Percentiles rank a stretch among this genome's conserved stretches.
These are phyloP conservation scores for Pteronotus mesoamericanus DNA, from an alignment of 2,797 vertebrate species.

Conservation along the genomic window DNA sequence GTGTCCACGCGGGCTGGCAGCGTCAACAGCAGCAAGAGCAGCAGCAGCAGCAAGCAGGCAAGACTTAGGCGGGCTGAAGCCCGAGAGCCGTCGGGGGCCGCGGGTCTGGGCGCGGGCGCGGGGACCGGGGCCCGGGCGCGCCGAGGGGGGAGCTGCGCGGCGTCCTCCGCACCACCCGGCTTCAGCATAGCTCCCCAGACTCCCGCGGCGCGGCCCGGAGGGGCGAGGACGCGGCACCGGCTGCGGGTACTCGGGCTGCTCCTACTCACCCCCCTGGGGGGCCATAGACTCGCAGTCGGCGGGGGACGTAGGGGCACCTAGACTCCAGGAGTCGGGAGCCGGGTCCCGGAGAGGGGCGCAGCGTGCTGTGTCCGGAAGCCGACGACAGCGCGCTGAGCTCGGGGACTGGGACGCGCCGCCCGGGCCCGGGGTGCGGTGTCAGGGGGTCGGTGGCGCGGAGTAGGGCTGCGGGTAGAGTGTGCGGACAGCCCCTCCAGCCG, in stretches of 20 bases:
- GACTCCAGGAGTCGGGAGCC: background rate
- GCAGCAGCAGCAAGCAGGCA: constrained; percentile 80
- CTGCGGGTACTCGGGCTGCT: constrained; percentile 29
- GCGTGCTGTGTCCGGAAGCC: background rate
- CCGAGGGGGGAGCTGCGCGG: constrained; percentile 76
- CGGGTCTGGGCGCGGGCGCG: background rate
- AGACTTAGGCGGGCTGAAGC: constrained; percentile 45
- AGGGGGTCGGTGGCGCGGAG: constrained; percentile 56
- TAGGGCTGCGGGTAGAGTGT: constrained; percentile 65
- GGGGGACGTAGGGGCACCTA: constrained; percentile 12
- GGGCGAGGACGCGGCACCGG: constrained; percentile 48
- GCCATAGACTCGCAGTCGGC: constrained; percentile 48
- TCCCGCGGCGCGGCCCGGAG: constrained; percentile 52
- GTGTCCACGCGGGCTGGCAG: constrained; percentile 92
- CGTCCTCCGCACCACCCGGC: constrained; percentile 82
- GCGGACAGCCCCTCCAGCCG: constrained; percentile 63
- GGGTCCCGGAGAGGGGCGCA: background rate
- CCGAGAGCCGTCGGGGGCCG: constrained; percentile 65
- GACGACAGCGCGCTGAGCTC: background rate
- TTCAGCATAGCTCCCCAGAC: constrained; percentile 85
- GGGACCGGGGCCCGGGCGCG: constrained; percentile 30
- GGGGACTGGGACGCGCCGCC: background rate
- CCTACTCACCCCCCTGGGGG: constrained; percentile 42
- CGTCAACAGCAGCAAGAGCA: constrained; percentile 90
- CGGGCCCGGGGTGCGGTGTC: background rate